Conservation (phyloP, 2,797 vertebrate species). For the Pyrrhura leucotis region DNA sequence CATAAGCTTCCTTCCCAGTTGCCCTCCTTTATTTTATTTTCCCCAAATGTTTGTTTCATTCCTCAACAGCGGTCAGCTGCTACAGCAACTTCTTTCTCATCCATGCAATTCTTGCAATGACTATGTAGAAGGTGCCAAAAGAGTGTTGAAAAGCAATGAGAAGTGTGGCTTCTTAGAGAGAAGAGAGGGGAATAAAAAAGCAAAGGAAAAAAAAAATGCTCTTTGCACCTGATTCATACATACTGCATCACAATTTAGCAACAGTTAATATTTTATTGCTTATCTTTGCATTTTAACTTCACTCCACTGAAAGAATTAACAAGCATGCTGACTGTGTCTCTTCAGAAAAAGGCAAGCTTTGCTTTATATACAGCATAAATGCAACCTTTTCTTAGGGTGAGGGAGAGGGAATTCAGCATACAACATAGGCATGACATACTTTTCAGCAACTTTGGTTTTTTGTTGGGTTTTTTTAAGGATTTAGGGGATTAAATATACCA, state of each 20-base stretch:
- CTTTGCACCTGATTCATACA: background rate
- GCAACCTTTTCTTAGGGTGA: background rate
- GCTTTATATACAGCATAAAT: background rate
- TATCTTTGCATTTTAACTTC: background rate
- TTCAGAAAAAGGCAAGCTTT: background rate
- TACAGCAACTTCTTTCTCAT: background rate
- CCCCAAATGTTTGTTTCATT: background rate
- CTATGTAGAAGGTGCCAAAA: background rate
- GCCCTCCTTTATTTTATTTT: background rate
- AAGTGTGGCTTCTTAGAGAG: background rate
- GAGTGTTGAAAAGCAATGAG: background rate
- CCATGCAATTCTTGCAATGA: background rate
- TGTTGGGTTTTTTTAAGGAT: background rate
- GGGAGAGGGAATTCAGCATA: background rate
- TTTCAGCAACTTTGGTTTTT: background rate
- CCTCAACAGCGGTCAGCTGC: background rate
- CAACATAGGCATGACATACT: background rate
- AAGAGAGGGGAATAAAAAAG: fast-evolving
- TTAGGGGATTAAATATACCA: background rate
- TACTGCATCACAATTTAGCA: background rate
- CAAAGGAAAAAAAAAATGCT: background rate
- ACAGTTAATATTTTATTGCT: background rate
- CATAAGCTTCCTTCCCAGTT: background rate
- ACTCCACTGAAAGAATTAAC: background rate
- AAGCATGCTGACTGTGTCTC: background rate